A percentile compares a stretch with the other conserved stretches of the same genome.
These are phyloP conservation scores for Zele albiditarsus DNA, from an alignment of 2,888 invertebrate species.

Conservation along the genomic window DNA sequence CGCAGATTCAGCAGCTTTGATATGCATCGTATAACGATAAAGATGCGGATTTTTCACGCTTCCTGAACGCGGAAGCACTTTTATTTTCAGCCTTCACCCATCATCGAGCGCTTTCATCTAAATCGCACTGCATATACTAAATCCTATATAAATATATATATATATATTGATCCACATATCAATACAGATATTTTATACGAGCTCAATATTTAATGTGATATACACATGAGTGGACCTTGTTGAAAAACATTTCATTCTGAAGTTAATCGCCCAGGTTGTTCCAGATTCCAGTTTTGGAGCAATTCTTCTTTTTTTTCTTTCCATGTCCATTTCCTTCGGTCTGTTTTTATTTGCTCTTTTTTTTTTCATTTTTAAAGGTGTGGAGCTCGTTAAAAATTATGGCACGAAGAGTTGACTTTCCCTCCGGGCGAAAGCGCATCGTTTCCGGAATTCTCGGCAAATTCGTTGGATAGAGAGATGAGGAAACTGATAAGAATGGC, in stretches of 20 bases:
- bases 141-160: not conserved
- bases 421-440: constrained; percentile 50
- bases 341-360: constrained; percentile 31
- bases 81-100: constrained; percentile 43
- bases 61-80: constrained; percentile 43
- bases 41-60: constrained; percentile 44
- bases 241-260: not conserved
- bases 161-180: not conserved
- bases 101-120: constrained; percentile 42
- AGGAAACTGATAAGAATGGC: constrained; percentile 35
- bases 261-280: constrained; percentile 4
- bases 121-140: constrained; percentile 19
- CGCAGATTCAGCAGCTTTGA: constrained; percentile 25
- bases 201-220: not conserved
- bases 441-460: constrained; percentile 51
- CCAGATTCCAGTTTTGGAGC: constrained; percentile 21
- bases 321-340: constrained; percentile 28
- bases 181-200: not conserved
- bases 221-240: not conserved
- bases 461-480: constrained; percentile 39
- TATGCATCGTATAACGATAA: constrained; percentile 35
- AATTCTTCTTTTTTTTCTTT: constrained; percentile 13
- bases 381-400: constrained; percentile 42
- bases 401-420: constrained; percentile 43
- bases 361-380: constrained; percentile 22